Conservation (phyloP, 1,140 invertebrate species). For the Semibalanus balanoides region DNA sequence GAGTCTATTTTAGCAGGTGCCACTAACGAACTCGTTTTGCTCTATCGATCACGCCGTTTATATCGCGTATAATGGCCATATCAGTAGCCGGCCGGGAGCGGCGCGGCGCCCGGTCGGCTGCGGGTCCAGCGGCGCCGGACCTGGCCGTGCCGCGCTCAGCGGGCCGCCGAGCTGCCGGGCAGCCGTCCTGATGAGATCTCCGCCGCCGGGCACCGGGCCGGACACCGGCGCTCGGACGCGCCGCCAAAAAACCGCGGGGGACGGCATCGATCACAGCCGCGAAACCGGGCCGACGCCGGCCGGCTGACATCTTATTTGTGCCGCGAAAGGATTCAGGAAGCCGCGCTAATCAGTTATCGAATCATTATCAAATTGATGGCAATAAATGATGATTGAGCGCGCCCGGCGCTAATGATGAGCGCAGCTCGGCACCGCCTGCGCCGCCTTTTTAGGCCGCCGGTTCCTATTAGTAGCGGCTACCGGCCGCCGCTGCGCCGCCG, state of each 20-base stretch:
- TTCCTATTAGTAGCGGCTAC: neutral
- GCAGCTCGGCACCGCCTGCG: no score
- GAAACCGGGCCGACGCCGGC: neutral
- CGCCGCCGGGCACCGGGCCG: no score
- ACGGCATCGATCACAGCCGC: neutral
- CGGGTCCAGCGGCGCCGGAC: no score
- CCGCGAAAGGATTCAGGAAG: constrained; percentile 1
- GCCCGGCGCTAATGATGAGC: neutral
- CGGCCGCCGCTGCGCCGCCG: no score
- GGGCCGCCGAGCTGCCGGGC: no score
- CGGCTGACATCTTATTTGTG: neutral
- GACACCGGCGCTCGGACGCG: no score
- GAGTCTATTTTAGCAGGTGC: no score
- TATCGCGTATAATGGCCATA: no score
- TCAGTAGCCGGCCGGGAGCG: no score
- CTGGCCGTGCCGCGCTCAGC: neutral
- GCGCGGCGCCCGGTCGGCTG: no score
- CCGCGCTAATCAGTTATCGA: neutral
- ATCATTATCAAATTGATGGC: constrained; percentile 2
- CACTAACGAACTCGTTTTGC: no score
- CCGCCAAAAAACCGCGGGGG: neutral
- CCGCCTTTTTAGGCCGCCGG: neutral
- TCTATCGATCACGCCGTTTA: no score
- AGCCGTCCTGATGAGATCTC: neutral
- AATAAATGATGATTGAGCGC: constrained; percentile 2